A percentile compares a stretch with the other conserved stretches of the same genome.
These are phyloP conservation scores for Halichoerus grypus DNA, from an alignment of 2,113 vertebrate genomes.

Conservation along the genomic window DNA sequence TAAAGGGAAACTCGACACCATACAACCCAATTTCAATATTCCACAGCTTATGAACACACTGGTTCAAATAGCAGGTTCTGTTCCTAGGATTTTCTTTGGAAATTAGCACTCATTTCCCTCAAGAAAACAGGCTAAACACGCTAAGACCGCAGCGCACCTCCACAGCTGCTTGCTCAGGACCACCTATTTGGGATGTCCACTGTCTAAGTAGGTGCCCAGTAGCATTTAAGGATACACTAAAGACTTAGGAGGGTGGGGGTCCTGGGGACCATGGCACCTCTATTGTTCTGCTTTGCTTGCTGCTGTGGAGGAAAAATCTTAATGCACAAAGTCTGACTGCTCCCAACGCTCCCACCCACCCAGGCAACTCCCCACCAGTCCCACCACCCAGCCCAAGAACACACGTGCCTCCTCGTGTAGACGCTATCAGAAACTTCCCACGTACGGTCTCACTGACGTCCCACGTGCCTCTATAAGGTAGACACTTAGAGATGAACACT, in stretches of 20 bases:
- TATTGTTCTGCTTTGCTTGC: neutral
- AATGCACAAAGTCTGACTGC: neutral
- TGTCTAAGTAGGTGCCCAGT: neutral
- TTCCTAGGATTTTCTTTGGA: neutral
- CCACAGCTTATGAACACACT: rapidly evolving
- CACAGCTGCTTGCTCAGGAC: too few relatives aligned
- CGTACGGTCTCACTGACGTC: neutral
- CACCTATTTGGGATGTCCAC: rapidly evolving
- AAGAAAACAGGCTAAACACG: neutral
- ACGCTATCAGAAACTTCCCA: neutral
- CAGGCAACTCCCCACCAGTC: neutral
- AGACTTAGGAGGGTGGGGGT: rapidly evolving
- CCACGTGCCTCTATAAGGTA: neutral
- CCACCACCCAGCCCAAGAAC: too few relatives aligned
- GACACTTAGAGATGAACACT: neutral
- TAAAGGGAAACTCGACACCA: neutral
- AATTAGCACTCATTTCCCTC: neutral
- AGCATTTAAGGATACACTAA: neutral
- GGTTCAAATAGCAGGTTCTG: neutral
- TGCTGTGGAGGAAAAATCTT: neutral
- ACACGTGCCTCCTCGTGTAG: neutral
- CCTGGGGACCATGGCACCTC: rapidly evolving
- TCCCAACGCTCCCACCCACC: neutral
- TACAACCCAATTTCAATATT: neutral
- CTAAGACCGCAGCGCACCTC: neutral